These are phyloP conservation scores for Aproaerema taeniolella DNA, from an alignment of 2,888 invertebrate genomes.

Conservation along the genomic window DNA sequence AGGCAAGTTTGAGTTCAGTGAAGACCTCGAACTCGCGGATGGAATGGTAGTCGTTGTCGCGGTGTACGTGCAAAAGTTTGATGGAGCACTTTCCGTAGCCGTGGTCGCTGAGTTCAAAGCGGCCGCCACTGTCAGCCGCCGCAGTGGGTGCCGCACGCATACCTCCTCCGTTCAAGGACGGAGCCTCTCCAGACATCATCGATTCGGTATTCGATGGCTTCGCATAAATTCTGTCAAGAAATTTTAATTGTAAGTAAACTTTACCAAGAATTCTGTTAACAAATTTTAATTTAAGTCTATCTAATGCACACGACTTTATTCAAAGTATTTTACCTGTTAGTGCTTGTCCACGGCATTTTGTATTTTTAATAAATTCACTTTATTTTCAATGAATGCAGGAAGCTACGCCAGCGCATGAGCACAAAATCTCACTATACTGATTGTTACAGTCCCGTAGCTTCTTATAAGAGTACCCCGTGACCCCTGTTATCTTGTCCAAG, in stretches of 20 bases:
- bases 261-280: too few relatives aligned
- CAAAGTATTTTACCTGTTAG: too few relatives aligned
- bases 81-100: slow-evolving; percentile 87
- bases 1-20: slow-evolving; percentile 82
- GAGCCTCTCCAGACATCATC: slow-evolving; percentile 36
- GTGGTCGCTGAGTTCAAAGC: slow-evolving; percentile 79
- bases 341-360: slow-evolving; percentile 71
- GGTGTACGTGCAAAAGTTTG: slow-evolving; percentile 83
- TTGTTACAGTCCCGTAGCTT: slow-evolving; percentile 27
- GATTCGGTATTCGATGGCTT: slow-evolving; percentile 66
- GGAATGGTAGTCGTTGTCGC: slow-evolving; percentile 81
- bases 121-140: slow-evolving; percentile 62
- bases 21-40: slow-evolving; percentile 85
- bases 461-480: slow-evolving; percentile 63
- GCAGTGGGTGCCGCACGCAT: slow-evolving; percentile 45
- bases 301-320: too few relatives aligned
- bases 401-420: slow-evolving; percentile 57
- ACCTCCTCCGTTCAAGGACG: slow-evolving; percentile 14
- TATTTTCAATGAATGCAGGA: slow-evolving; percentile 63
- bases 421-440: slow-evolving; percentile 38
- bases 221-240: slow-evolving; percentile 72
- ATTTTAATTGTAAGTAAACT: too few relatives aligned
- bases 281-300: not conserved
- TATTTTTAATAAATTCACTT: slow-evolving; percentile 46
- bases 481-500: slow-evolving; percentile 54